Percentiles rank a stretch among this genome's conserved stretches.
phyloP scores from a whole-genome alignment of 1,140 invertebrate genomes.

The Diploscapter pachys region DNA sequence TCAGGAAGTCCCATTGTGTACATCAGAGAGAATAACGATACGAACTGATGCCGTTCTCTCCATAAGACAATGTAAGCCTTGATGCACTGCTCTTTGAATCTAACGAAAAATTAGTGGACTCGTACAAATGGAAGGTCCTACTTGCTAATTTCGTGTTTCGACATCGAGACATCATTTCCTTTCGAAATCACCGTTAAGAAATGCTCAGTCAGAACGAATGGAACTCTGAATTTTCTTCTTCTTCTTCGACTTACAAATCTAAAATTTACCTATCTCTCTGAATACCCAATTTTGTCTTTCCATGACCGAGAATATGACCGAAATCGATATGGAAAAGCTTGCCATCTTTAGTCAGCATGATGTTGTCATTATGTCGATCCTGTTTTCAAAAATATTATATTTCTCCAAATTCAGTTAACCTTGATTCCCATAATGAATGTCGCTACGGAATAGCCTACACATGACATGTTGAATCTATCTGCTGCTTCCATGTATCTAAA shows the following conservation, averaged over 20 bases:
- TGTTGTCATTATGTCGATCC: slow-evolving; percentile 96
- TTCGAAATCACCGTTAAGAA: slow-evolving; percentile 95
- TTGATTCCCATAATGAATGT: slow-evolving; percentile 95
- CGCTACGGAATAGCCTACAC: slow-evolving; percentile 96
- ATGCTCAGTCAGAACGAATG: slow-evolving; percentile 96
- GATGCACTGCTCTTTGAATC: too few species aligned
- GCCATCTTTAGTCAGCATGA: slow-evolving; percentile 89
- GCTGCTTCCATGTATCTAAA: slow-evolving; percentile 81
- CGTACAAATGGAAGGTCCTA: too few species aligned
- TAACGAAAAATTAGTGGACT: too few species aligned
- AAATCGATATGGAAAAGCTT: slow-evolving; percentile 97
- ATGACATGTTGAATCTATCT: slow-evolving; percentile 90
- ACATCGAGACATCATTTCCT: slow-evolving; percentile 76
- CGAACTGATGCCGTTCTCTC: too few species aligned
- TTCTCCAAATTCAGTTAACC: background rate
- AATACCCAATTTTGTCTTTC: slow-evolving; percentile 98
- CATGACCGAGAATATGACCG: slow-evolving; percentile 98
- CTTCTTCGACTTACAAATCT: too few species aligned
- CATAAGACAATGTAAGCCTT: too few species aligned
- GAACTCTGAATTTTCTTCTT: slow-evolving; percentile 56
- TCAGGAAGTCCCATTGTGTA: too few species aligned
- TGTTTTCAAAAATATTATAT: background rate
- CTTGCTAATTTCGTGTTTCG: slow-evolving; percentile 51
- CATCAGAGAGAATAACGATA: too few species aligned
- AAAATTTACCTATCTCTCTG: slow-evolving; percentile 70